Evolutionary conservation across 2,888 invertebrate genomes (phyloP), one percentile per base, ranked within the genome.

Genomic region (Automeris io): DNA sequence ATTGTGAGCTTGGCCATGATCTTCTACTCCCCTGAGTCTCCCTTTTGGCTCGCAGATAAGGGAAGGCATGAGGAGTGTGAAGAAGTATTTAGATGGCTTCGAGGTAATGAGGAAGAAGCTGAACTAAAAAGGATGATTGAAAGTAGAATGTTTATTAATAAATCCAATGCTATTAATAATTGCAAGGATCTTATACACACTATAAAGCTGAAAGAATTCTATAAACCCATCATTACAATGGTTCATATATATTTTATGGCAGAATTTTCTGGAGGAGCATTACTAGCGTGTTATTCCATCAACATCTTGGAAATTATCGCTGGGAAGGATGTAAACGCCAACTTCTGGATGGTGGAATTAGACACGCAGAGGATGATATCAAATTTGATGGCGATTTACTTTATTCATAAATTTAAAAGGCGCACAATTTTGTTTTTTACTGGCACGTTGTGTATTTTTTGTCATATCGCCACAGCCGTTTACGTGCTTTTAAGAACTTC

Each of bases 221-320:
- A 85, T 35, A 88, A 85, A 41, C 90, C 90, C 0, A 71, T 90
- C n/a, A 53, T 79, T 1, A 75, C 90, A 29, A 80, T 91, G 57
- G 74, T 88, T 37, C 76, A 87, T 1, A 85, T 89, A 35, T 90
- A 91, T 45, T 72, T 88, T 1, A 81, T 89, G 41, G 86, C 88
- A 40, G 91, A 92, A 49, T 87, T 91, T 42, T 87, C 90, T 1
- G 92, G 92, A 1, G 88, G 89, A 1, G 90, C 90, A 36, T 88
- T 90, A 0, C 81, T 92, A 41, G 87, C 89, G 0, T 89, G 90
- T 5, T 92, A 91, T 54, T 89, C 91, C 0, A 90, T 90, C 0
- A 74, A 83, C 29, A 87, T 91, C 22, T 80, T 91, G 42, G 61
- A 70, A 9, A 69, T 87, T 12, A 64, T 88, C 9, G 74, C 90